A percentile compares a stretch with the other conserved stretches of the same genome.
Evolutionary conservation across 2,888 invertebrate species (phyloP).

Genomic region (Drepanosiphum platanoidis): DNA sequence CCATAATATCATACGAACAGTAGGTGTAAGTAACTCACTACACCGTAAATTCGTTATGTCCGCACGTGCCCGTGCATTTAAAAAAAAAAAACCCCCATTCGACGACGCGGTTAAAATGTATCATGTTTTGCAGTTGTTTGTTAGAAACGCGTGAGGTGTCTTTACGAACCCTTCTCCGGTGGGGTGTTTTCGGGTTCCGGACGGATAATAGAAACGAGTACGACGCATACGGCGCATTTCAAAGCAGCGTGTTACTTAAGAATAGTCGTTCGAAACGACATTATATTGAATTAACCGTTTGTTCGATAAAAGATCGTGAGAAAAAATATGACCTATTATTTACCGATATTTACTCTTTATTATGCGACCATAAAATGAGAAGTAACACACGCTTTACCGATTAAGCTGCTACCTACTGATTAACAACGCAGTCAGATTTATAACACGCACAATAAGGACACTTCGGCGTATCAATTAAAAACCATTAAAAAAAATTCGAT

Average conservation of each 20-base stretch:
- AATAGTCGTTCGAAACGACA: too few relatives aligned
- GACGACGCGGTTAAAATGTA: background rate
- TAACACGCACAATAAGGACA: background rate
- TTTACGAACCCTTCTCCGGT: too few relatives aligned
- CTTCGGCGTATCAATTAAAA: background rate
- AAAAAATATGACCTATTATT: too few relatives aligned
- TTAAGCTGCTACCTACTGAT: background rate
- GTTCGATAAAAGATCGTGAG: too few relatives aligned
- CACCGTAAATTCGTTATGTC: conserved; percentile 4
- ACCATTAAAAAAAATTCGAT: background rate
- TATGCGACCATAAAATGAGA: too few relatives aligned
- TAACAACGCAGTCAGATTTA: background rate
- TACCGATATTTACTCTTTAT: too few relatives aligned
- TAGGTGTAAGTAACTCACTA: background rate
- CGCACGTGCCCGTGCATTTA: conserved; percentile 20
- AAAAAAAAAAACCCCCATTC: too few relatives aligned
- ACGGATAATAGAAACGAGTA: too few relatives aligned
- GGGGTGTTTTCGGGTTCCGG: too few relatives aligned
- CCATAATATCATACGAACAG: background rate
- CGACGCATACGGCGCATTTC: too few relatives aligned
- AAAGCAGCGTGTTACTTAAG: too few relatives aligned
- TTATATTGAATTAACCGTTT: too few relatives aligned
- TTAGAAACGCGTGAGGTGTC: background rate
- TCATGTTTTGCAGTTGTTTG: background rate
- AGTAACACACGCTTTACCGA: background rate